Conservation (phyloP, 2,888 invertebrate genomes). For the Electrophaes corylata region DNA sequence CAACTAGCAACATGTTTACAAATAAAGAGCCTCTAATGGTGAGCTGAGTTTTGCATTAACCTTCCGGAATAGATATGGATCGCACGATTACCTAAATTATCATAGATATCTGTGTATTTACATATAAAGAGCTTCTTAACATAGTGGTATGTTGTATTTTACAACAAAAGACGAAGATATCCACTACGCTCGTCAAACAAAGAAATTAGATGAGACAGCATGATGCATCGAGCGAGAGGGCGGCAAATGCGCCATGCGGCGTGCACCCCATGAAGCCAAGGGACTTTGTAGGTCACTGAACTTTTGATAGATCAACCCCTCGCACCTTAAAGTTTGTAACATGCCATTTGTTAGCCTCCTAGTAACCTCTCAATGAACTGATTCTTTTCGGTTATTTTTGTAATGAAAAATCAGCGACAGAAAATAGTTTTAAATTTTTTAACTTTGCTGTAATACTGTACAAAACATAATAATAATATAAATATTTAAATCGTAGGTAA, state of each 20-base stretch:
- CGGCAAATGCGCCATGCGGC: conserved; percentile 54
- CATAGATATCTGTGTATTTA: not conserved
- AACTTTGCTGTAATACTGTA: too few relatives aligned
- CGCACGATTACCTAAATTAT: not conserved
- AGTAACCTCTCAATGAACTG: conserved; percentile 28
- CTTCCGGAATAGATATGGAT: conserved; percentile 41
- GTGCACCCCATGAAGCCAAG: conserved; percentile 75
- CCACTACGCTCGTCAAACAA: conserved; percentile 47
- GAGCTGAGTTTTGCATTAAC: conserved; percentile 46
- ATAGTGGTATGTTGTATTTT: not conserved
- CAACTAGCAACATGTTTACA: conserved; percentile 64
- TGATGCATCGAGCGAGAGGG: conserved; percentile 61
- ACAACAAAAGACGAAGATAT: conserved; percentile 6
- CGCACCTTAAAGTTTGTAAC: conserved; percentile 47
- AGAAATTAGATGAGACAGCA: conserved; percentile 58
- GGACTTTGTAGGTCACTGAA: conserved; percentile 78
- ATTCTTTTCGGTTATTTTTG: not conserved
- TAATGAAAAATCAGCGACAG: too few relatives aligned
- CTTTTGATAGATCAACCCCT: conserved; percentile 63
- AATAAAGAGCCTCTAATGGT: conserved; percentile 51
- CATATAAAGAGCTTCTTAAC: not conserved
- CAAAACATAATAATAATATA: not conserved
- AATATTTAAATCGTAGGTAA: not conserved
- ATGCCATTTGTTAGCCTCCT: conserved; percentile 43
- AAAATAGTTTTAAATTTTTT: too few relatives aligned